phyloP scores from a whole-genome alignment of 2,888 invertebrate species.

The Abrostola triplasia region DNA sequence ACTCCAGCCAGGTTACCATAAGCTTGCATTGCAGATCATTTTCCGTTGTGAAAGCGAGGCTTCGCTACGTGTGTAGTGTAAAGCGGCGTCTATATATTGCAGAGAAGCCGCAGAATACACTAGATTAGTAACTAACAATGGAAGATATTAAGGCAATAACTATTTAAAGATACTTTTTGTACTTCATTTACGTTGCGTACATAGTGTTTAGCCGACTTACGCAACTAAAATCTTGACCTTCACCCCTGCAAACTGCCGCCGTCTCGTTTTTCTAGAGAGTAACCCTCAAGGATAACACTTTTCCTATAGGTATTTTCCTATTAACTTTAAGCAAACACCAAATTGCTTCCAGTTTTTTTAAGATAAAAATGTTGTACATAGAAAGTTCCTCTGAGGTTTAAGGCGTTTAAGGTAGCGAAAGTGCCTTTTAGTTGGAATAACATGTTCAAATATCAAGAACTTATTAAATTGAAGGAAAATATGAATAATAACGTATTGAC shows the following conservation, averaged over 20 bases:
- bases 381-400: too few relatives aligned
- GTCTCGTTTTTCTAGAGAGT: conserved; percentile 44
- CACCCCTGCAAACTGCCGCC: conserved; percentile 49
- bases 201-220: conserved; percentile 58
- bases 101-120: too few relatives aligned
- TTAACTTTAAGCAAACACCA: conserved; percentile 16
- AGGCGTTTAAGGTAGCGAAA: too few relatives aligned
- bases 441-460: not conserved
- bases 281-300: conserved; percentile 36
- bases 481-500: not conserved
- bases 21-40: too few relatives aligned
- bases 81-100: too few relatives aligned
- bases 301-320: conserved; percentile 12
- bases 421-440: not conserved
- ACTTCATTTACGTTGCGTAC: conserved; percentile 13
- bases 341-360: conserved; percentile 3
- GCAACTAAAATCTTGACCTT: conserved; percentile 67
- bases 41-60: too few relatives aligned
- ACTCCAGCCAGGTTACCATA: too few relatives aligned
- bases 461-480: not conserved
- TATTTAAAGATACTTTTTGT: not conserved
- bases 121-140: too few relatives aligned
- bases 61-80: too few relatives aligned
- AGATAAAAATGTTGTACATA: too few relatives aligned
- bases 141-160: too few relatives aligned